Conservation (phyloP, 2,113 vertebrate species). For the Spilogale gracilis region DNA sequence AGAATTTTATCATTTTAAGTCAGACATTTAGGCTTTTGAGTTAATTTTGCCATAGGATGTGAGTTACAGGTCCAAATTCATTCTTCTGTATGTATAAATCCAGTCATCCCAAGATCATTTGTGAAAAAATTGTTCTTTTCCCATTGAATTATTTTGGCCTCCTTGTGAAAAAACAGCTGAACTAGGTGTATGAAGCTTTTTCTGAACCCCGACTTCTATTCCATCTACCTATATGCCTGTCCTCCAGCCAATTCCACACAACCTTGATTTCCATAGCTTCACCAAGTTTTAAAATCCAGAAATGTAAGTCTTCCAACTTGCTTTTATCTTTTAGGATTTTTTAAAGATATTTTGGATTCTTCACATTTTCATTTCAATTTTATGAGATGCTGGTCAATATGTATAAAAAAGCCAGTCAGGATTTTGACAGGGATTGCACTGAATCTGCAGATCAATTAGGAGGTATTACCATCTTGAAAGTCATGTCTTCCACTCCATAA, state of each 20-base stretch:
- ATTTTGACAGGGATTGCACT: background rate
- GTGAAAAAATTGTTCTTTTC: background rate
- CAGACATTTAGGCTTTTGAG: background rate
- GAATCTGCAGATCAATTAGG: background rate
- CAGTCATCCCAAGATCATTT: background rate
- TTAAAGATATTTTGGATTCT: background rate
- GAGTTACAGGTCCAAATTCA: background rate
- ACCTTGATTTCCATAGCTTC: background rate
- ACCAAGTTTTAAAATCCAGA: background rate
- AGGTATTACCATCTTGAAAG: background rate
- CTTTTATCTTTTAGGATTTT: background rate
- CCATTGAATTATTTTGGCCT: background rate
- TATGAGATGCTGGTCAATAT: background rate
- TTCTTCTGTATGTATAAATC: background rate
- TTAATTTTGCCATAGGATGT: background rate
- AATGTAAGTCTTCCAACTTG: background rate
- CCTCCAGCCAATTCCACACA: background rate
- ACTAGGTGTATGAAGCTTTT: background rate
- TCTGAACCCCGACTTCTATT: background rate
- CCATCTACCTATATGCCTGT: background rate
- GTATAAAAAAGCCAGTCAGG: background rate
- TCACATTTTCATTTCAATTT: background rate
- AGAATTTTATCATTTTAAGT: background rate
- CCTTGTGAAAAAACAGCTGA: background rate
- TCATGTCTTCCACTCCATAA: background rate